These are phyloP conservation scores for Cistogaster globosa DNA, from an alignment of 2,888 invertebrate species.

Conservation along the genomic window DNA sequence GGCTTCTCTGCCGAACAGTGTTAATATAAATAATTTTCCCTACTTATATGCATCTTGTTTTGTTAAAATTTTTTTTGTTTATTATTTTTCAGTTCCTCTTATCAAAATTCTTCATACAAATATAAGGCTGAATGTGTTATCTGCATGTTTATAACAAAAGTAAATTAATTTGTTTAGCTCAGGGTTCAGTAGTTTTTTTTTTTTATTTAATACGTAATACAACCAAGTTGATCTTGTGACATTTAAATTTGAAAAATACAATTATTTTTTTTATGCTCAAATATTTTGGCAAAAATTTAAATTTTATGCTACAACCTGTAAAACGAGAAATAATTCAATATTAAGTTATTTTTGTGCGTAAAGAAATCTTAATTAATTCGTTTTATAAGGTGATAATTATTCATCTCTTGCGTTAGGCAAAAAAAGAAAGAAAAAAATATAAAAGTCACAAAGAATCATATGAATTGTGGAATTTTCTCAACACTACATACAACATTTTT, in stretches of 20 bases:
- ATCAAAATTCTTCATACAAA: no score
- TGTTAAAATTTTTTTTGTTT: no score
- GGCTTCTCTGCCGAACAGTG: no score
- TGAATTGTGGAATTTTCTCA: no score
- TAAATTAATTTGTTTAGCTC: neutral
- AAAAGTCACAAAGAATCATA: no score
- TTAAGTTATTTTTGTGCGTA: neutral
- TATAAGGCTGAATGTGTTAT: neutral
- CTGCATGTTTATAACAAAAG: neutral
- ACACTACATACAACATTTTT: no score
- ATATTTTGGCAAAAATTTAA: neutral
- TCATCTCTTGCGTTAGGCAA: no score
- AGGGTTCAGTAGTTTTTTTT: neutral
- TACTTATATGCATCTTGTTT: no score
- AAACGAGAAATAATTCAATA: conserved; percentile 5
- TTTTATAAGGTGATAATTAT: neutral
- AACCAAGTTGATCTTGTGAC: conserved; percentile 10
- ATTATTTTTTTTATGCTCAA: conserved; percentile 22
- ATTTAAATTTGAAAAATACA: conserved; percentile 46
- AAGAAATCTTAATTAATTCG: neutral
- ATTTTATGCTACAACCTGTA: neutral
- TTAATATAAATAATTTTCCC: no score
- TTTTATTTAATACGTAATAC: neutral
- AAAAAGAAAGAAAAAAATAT: no score
- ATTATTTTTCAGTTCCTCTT: no score